Conservation (phyloP, 23 tunicate genomes). For the Phallusia fumigata region DNA sequence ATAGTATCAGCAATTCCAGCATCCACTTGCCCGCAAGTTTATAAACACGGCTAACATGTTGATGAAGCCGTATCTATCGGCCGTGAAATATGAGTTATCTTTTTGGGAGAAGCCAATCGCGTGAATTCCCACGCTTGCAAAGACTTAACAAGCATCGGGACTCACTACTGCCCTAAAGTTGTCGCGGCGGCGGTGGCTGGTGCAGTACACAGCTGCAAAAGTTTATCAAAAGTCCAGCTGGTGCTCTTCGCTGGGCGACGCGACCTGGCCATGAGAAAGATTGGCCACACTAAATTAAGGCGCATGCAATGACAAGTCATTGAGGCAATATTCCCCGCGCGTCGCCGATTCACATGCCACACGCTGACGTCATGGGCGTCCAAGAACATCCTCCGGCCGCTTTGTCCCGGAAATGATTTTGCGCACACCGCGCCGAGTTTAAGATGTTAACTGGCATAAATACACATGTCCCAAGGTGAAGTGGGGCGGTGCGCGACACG, state of each 20-base stretch:
- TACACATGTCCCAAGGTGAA: neutral
- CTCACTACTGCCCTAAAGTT: neutral
- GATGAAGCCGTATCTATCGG: neutral
- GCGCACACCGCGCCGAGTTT: slow-evolving; percentile 9
- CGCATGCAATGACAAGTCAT: slow-evolving; percentile 10
- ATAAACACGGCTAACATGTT: neutral
- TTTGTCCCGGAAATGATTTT: neutral
- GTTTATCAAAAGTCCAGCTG: neutral
- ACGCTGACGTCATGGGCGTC: slow-evolving; percentile 9
- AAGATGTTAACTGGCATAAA: slow-evolving; percentile 10
- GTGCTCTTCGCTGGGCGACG: neutral
- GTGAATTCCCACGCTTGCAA: neutral
- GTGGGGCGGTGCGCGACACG: neutral
- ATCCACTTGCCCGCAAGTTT: neutral
- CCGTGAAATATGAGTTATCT: neutral
- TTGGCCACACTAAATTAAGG: slow-evolving; percentile 6
- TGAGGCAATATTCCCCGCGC: slow-evolving; percentile 12
- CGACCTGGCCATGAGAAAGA: neutral
- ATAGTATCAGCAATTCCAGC: neutral
- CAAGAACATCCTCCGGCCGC: slow-evolving; percentile 9
- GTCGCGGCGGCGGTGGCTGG: no score
- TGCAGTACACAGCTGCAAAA: neutral
- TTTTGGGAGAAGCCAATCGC: neutral
- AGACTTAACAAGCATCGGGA: neutral
- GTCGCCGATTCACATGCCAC: slow-evolving; percentile 8